These are phyloP conservation scores for Desmophyllum pertusum DNA, from an alignment of 92 coral and sea anemone genomes.

Conservation along the genomic window DNA sequence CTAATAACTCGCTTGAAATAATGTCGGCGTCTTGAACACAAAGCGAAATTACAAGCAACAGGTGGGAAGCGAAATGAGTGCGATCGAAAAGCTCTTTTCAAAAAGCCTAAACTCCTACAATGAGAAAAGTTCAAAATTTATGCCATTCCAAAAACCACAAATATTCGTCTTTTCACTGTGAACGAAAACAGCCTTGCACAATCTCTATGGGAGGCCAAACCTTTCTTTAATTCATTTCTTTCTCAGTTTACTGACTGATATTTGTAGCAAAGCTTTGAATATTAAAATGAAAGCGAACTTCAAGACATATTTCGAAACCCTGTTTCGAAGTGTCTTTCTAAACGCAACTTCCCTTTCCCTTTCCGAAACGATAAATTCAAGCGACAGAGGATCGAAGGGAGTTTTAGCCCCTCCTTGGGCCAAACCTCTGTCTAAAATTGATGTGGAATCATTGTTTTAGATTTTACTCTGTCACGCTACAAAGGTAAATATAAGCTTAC, in stretches of 20 bases:
- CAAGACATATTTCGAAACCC: slow-evolving; percentile 8
- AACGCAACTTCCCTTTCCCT: not conserved
- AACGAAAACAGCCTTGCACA: slow-evolving; percentile 25
- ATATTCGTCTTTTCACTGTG: slow-evolving; percentile 31
- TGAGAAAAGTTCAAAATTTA: slow-evolving; percentile 19
- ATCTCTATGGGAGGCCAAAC: slow-evolving; percentile 40
- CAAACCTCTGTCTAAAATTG: slow-evolving; percentile 16
- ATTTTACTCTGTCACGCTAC: slow-evolving; percentile 76
- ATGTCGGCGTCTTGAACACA: slow-evolving; percentile 41
- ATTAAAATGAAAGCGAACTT: slow-evolving; percentile 31
- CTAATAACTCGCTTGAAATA: not conserved
- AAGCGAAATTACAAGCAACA: slow-evolving; percentile 44
- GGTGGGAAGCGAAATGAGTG: slow-evolving; percentile 32
- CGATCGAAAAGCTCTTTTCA: slow-evolving; percentile 15
- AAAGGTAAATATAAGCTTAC: slow-evolving; percentile 25
- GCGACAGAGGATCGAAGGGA: slow-evolving; percentile 37
- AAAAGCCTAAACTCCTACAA: slow-evolving; percentile 32
- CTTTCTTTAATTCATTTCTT: slow-evolving; percentile 27
- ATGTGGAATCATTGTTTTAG: slow-evolving; percentile 35
- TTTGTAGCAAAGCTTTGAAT: slow-evolving; percentile 31
- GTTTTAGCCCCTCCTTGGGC: slow-evolving; percentile 56
- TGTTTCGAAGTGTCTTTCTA: not conserved
- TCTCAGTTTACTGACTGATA: not conserved
- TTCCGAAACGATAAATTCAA: slow-evolving; percentile 10
- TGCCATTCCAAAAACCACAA: slow-evolving; percentile 45